Evolutionary conservation across 2,888 invertebrate genomes (phyloP).

Genomic region (Phyto melanocephala): DNA sequence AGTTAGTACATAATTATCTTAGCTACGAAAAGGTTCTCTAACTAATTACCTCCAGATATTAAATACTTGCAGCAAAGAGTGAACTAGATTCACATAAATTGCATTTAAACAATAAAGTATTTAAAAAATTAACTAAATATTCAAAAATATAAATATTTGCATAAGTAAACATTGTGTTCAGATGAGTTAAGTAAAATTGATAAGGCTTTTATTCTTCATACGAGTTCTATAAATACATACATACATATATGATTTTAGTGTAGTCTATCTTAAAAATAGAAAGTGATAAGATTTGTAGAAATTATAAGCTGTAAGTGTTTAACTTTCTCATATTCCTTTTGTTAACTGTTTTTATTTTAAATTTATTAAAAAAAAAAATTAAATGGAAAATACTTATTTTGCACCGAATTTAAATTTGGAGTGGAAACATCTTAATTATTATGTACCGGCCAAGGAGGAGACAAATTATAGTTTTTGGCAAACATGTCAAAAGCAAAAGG

Average conservation of each 20-base stretch:
- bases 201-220: neutral
- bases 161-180: conserved; percentile 3
- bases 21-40: conserved; percentile 36
- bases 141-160: neutral
- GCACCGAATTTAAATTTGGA: conserved; percentile 73
- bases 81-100: conserved; percentile 5
- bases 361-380: neutral
- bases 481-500: conserved; percentile 72
- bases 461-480: conserved; percentile 77
- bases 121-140: neutral
- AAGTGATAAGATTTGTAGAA: conserved; percentile 34
- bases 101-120: neutral
- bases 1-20: conserved; percentile 54
- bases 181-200: conserved; percentile 24
- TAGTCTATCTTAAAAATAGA: neutral
- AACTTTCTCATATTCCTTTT: neutral
- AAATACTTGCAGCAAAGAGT: neutral
- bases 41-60: neutral
- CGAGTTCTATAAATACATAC: no score
- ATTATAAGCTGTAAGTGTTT: neutral
- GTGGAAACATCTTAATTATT: conserved; percentile 76
- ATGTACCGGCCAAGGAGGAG: conserved; percentile 75
- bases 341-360: no score
- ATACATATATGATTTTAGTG: neutral
- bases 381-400: conserved; percentile 32